phyloP scores from a whole-genome alignment of 1,140 invertebrate species.

The Helicoverpa armigera region DNA sequence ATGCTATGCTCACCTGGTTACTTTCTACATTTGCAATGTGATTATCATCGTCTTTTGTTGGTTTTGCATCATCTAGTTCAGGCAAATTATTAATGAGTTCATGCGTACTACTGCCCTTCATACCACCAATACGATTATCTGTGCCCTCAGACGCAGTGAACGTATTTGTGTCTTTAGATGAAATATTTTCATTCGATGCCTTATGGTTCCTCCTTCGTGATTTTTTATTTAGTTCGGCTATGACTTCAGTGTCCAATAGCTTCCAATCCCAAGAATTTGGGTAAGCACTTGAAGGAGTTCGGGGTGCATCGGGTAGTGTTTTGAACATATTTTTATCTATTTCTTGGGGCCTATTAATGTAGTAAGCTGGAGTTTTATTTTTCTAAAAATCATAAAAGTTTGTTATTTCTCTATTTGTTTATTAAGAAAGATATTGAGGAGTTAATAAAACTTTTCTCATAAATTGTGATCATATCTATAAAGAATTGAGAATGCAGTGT shows the following conservation, averaged over 20 bases:
- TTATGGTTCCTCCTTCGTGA: slow-evolving; percentile 77
- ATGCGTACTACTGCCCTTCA: slow-evolving; percentile 82
- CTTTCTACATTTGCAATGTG: slow-evolving; percentile 56
- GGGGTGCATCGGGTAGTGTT: slow-evolving; percentile 92
- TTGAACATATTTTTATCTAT: slow-evolving; percentile 90
- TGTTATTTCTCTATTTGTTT: not conserved
- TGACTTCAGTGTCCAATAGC: slow-evolving; percentile 86
- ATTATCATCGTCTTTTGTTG: slow-evolving; percentile 53
- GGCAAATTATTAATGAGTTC: slow-evolving; percentile 80
- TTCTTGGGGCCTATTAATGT: slow-evolving; percentile 91
- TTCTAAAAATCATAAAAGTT: slow-evolving; percentile 88
- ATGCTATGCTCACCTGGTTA: slow-evolving; percentile 78
- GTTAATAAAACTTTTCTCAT: not conserved
- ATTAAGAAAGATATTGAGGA: not conserved
- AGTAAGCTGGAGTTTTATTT: slow-evolving; percentile 93
- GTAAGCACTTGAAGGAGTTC: slow-evolving; percentile 89
- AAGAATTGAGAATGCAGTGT: slow-evolving; percentile 33
- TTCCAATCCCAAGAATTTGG: slow-evolving; percentile 92
- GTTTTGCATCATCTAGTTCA: slow-evolving; percentile 78
- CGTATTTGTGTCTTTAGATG: slow-evolving; percentile 76
- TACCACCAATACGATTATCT: slow-evolving; percentile 67
- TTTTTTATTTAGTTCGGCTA: slow-evolving; percentile 80
- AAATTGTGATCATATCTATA: not conserved
- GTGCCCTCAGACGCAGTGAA: slow-evolving; percentile 74
- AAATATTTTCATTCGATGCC: slow-evolving; percentile 82